Percentiles rank a stretch among this genome's conserved stretches.
Conservation (phyloP, 2,113 vertebrate genomes). For the Mixornis gularis region DNA sequence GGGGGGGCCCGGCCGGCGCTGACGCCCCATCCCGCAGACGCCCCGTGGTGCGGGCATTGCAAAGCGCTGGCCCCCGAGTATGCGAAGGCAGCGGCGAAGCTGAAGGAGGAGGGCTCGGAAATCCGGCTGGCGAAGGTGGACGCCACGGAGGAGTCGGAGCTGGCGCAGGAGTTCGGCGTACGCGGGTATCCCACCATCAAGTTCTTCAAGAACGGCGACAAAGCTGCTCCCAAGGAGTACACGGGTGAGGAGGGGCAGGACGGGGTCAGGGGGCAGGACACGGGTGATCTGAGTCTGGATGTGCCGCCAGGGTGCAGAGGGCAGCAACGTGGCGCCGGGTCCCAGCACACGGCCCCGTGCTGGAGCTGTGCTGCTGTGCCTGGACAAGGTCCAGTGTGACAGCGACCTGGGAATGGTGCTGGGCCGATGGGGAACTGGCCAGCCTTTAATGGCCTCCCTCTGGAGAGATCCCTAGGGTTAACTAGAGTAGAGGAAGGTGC, state of each 20-base stretch:
- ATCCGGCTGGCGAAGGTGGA: slow-evolving; percentile 93
- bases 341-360: neutral
- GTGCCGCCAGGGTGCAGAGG: neutral
- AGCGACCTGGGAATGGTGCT: neutral
- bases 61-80: slow-evolving; percentile 94
- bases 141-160: slow-evolving; percentile 91
- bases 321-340: neutral
- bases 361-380: neutral
- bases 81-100: slow-evolving; percentile 85
- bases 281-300: neutral
- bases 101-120: slow-evolving; percentile 83
- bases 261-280: neutral
- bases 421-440: fast-evolving
- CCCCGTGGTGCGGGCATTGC: slow-evolving; percentile 98
- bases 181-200: slow-evolving; percentile 97
- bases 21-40: slow-evolving; percentile 70
- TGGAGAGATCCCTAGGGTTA: fast-evolving
- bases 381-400: neutral
- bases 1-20: neutral
- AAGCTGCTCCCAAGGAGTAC: slow-evolving; percentile 86
- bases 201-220: slow-evolving; percentile 92
- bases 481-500: fast-evolving
- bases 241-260: slow-evolving; percentile 73
- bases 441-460: fast-evolving
- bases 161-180: slow-evolving; percentile 90